phyloP scores from a whole-genome alignment of 2,888 invertebrate species.

The Macaria notata region DNA sequence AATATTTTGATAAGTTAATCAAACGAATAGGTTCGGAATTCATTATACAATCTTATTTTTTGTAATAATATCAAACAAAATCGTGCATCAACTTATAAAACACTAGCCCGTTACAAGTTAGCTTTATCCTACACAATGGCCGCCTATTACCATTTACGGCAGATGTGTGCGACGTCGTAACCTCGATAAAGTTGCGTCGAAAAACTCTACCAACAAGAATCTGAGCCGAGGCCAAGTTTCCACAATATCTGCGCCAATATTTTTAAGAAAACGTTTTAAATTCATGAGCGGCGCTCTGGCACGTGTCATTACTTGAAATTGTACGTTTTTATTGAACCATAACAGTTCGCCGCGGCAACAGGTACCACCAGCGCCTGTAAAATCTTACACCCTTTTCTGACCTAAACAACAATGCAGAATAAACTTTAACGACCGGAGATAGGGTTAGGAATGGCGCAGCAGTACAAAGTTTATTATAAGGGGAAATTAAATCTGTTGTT shows the following conservation, averaged over 20 bases:
- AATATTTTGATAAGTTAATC: no score
- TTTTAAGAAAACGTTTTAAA: slow-evolving; percentile 43
- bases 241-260: slow-evolving; percentile 24
- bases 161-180: slow-evolving; percentile 1
- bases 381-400: slow-evolving; percentile 43
- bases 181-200: neutral
- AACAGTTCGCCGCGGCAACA: slow-evolving; percentile 62
- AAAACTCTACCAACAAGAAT: neutral
- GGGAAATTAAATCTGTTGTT: slow-evolving; percentile 62
- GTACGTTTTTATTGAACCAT: slow-evolving; percentile 67
- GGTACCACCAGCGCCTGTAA: slow-evolving; percentile 57
- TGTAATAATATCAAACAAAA: no score
- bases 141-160: neutral
- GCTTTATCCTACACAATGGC: no score
- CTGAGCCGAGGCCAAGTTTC: slow-evolving; percentile 1
- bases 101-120: no score
- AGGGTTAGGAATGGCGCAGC: slow-evolving; percentile 32
- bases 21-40: no score
- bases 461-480: slow-evolving; percentile 44
- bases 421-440: slow-evolving; percentile 30
- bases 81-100: no score
- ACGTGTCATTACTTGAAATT: slow-evolving; percentile 54
- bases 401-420: slow-evolving; percentile 35
- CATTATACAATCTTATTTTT: no score
- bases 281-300: slow-evolving; percentile 50